Percentiles rank a stretch among this genome's conserved stretches.
Conservation (phyloP, 2,113 vertebrate genomes). For the Lophius piscatorius region DNA sequence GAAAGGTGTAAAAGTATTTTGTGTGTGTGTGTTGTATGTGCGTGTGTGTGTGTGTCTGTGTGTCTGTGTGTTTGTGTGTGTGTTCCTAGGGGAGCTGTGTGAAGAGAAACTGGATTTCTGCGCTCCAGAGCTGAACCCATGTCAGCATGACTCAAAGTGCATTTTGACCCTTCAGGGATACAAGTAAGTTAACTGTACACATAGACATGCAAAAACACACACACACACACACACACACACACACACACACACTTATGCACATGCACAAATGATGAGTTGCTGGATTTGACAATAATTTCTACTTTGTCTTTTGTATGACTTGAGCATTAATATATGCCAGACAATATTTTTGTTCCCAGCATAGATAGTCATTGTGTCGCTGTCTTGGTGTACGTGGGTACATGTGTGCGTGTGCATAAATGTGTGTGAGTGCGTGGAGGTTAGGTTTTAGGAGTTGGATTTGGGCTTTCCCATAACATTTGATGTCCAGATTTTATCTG, state of each 20-base stretch:
- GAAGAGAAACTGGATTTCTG: constrained; percentile 98
- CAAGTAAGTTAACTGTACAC: constrained; percentile 84
- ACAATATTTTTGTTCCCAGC: too few relatives aligned
- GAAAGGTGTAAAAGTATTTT: too few relatives aligned
- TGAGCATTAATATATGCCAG: constrained; percentile 21
- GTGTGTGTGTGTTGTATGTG: constrained; percentile 10
- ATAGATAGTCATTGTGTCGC: too few relatives aligned
- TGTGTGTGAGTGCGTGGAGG: constrained; percentile 16
- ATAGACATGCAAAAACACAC: constrained; percentile 15
- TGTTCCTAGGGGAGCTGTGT: constrained; percentile 88
- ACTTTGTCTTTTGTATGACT: constrained; percentile 13
- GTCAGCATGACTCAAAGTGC: constrained; percentile 97
- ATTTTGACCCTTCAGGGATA: constrained; percentile 90
- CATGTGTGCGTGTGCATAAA: constrained; percentile 23
- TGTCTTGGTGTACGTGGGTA: too few relatives aligned
- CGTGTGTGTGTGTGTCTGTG: constrained; percentile 36
- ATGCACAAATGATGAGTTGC: constrained; percentile 9
- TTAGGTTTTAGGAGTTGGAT: too few relatives aligned
- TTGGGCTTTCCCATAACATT: constrained; percentile 4
- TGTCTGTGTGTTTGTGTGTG: constrained; percentile 52
- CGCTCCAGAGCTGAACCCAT: constrained; percentile 91
- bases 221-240: constrained; percentile 22
- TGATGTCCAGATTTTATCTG: constrained; percentile 31
- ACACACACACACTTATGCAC: not conserved
- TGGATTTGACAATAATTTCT: constrained; percentile 5